Evolutionary conservation across 2,888 invertebrate species (phyloP).

Genomic region (Caenorhabditis virilis): DNA sequence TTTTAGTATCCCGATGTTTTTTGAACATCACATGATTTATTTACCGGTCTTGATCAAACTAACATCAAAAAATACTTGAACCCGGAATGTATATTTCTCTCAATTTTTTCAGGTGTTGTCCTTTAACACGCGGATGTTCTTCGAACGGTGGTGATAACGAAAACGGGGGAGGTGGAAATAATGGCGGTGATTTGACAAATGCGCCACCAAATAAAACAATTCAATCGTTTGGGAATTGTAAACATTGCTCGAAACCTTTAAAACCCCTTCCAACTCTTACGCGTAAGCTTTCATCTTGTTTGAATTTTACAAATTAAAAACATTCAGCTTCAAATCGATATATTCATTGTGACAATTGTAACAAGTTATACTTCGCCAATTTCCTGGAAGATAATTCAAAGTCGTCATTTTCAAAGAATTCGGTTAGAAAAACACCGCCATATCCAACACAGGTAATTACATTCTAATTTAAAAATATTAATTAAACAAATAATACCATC

Average conservation of each 20-base stretch:
- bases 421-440: slow-evolving; percentile 42
- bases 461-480: neutral
- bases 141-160: slow-evolving; percentile 17
- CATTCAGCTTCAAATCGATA: slow-evolving; percentile 57
- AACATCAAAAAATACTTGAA: too few species aligned
- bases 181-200: slow-evolving; percentile 42
- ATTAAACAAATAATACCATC: slow-evolving; percentile 11
- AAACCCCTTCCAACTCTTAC: slow-evolving; percentile 57
- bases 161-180: slow-evolving; percentile 12
- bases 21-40: too few species aligned
- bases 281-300: slow-evolving; percentile 39
- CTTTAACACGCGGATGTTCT: slow-evolving; percentile 17
- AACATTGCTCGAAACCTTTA: slow-evolving; percentile 58
- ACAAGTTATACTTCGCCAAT: slow-evolving; percentile 54
- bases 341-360: slow-evolving; percentile 61
- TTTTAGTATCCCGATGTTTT: too few species aligned
- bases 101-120: slow-evolving; percentile 26
- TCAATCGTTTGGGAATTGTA: slow-evolving; percentile 53
- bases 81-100: too few species aligned
- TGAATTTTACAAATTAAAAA: neutral
- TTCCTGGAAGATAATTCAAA: slow-evolving; percentile 40
- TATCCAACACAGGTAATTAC: slow-evolving; percentile 50
- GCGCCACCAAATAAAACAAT: slow-evolving; percentile 41
- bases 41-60: too few species aligned
- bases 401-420: slow-evolving; percentile 5